Evolutionary conservation across 2,888 invertebrate species (phyloP).

Genomic region (Micoletzkya japonica): DNA sequence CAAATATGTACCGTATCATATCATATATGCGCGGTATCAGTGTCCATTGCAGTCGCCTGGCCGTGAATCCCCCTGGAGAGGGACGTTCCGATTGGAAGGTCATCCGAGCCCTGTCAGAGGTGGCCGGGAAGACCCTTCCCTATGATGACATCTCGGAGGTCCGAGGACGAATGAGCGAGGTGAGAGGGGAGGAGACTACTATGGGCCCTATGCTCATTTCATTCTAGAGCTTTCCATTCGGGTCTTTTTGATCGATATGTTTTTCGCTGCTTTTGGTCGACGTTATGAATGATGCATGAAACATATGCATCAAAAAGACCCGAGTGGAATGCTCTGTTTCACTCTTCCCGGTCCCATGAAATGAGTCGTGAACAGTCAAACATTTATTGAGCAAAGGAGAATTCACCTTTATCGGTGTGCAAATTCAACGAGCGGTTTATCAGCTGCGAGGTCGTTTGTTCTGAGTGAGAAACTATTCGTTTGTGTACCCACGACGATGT

Average conservation of each 20-base stretch:
- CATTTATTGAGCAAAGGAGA: too few relatives aligned
- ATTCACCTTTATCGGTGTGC: too few relatives aligned
- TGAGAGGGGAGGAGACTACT: slow-evolving; percentile 23
- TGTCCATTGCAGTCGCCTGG: slow-evolving; percentile 49
- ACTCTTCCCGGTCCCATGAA: too few relatives aligned
- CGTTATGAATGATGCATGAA: too few relatives aligned
- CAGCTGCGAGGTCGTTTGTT: too few relatives aligned
- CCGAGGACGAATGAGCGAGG: slow-evolving; percentile 78
- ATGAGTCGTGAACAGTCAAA: not conserved
- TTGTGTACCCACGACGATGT: not conserved
- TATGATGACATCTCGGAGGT: slow-evolving; percentile 86
- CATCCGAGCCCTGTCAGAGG: slow-evolving; percentile 91
- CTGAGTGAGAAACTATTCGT: too few relatives aligned
- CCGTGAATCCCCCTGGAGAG: slow-evolving; percentile 62
- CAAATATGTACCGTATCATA: too few relatives aligned
- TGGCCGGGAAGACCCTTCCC: slow-evolving; percentile 75
- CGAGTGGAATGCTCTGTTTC: not conserved
- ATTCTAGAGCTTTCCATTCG: not conserved
- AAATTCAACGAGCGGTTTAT: too few relatives aligned
- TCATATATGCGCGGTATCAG: too few relatives aligned
- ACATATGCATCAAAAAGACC: too few relatives aligned
- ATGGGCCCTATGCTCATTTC: not conserved
- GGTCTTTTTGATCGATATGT: not conserved
- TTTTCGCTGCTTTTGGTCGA: too few relatives aligned
- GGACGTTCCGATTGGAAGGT: slow-evolving; percentile 99